Conservation (phyloP, 2,888 invertebrate genomes). For the Drosophila birchii region DNA sequence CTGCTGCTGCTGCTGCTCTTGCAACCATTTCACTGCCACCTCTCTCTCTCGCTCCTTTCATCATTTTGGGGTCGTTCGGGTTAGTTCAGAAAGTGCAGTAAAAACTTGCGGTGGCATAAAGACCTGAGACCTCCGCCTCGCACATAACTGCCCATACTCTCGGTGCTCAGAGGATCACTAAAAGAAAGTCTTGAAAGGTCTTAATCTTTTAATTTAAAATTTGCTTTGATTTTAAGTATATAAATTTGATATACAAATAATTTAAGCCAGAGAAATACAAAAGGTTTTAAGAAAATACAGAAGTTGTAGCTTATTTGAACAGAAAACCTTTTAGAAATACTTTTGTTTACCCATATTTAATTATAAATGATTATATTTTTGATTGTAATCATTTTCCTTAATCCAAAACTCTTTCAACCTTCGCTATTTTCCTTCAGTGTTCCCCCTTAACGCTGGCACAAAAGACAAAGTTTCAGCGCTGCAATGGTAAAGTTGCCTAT, state of each 20-base stretch:
- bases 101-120: conserved; percentile 80
- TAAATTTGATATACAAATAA: no score
- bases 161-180: not conserved
- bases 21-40: conserved; percentile 19
- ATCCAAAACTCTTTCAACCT: not conserved
- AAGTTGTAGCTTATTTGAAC: no score
- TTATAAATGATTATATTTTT: not conserved
- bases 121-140: conserved; percentile 64
- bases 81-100: conserved; percentile 76
- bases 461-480: conserved; percentile 73
- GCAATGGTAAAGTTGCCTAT: conserved; percentile 58
- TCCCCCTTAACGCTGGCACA: conserved; percentile 29
- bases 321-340: no score
- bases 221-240: not conserved
- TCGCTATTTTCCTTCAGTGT: conserved; percentile 30
- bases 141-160: conserved; percentile 33
- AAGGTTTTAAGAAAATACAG: no score
- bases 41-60: conserved; percentile 3
- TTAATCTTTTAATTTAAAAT: not conserved
- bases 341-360: no score
- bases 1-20: conserved; percentile 1
- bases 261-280: no score
- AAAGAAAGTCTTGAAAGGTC: not conserved
- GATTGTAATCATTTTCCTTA: not conserved
- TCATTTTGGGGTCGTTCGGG: conserved; percentile 39